Conservation (phyloP, 2,797 vertebrate species). For the Nasua narica region DNA sequence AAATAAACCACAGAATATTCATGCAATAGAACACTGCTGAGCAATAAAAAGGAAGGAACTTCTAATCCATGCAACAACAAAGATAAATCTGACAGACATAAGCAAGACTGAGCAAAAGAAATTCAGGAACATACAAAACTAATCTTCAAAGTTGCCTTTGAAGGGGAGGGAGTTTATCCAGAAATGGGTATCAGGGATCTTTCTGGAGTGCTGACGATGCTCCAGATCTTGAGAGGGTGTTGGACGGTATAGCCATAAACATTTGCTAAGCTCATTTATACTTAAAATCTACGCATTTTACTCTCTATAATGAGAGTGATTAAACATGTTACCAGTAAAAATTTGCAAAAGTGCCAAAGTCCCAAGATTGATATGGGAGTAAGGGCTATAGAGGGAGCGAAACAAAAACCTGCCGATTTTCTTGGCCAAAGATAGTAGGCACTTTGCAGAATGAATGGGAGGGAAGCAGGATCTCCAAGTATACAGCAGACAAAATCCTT, state of each 20-base stretch:
- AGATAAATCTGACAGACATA: background rate
- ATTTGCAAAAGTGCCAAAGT: background rate
- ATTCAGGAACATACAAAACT: background rate
- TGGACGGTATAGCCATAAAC: background rate
- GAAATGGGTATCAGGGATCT: background rate
- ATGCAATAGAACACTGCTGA: background rate
- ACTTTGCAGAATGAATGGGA: background rate
- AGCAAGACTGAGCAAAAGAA: background rate
- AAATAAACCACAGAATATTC: background rate
- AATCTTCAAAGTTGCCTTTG: background rate
- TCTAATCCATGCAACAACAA: background rate
- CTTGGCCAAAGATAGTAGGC: background rate
- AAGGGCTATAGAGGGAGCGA: background rate
- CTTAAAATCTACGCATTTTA: background rate
- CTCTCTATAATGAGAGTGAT: background rate
- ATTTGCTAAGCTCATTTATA: background rate
- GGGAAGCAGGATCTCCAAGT: background rate
- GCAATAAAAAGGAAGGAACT: background rate
- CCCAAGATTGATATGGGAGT: background rate
- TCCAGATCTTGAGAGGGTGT: background rate
- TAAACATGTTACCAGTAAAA: background rate
- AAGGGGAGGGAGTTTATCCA: background rate
- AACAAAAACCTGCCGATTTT: background rate
- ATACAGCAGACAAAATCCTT: background rate
- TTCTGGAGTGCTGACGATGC: background rate